Conservation (phyloP, 2,113 vertebrate species). For the Deroptyus accipitrinus region DNA sequence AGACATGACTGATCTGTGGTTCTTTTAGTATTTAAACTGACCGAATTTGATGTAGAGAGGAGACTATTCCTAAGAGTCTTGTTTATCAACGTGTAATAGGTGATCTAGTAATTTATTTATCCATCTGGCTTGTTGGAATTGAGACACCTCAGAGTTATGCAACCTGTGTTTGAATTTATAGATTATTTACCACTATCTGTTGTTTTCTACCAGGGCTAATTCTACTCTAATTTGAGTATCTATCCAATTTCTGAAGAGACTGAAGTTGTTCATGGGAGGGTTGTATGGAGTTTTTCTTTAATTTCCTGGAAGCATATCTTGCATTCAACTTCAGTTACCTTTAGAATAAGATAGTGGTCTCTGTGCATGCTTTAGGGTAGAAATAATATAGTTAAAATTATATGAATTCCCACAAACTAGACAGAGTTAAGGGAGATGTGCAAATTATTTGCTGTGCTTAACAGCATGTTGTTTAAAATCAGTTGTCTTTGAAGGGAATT, state of each 20-base stretch:
- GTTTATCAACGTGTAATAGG: neutral
- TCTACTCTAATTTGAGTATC: slow-evolving; percentile 51
- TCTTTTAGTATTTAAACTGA: slow-evolving; percentile 2
- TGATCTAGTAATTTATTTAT: slow-evolving; percentile 50
- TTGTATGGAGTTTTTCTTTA: slow-evolving; percentile 22
- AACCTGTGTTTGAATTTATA: slow-evolving; percentile 51
- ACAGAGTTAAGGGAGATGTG: neutral
- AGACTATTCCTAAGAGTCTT: neutral
- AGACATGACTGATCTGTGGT: neutral
- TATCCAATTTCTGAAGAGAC: slow-evolving; percentile 33
- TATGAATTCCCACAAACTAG: slow-evolving; percentile 27
- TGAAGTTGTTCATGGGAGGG: slow-evolving; percentile 39
- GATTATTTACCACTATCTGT: slow-evolving; percentile 25
- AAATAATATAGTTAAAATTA: slow-evolving; percentile 44
- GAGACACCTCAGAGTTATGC: neutral
- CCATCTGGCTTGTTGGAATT: slow-evolving; percentile 40
- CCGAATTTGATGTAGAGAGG: neutral
- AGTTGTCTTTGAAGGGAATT: neutral
- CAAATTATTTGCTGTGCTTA: neutral
- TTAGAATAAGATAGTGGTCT: slow-evolving; percentile 35
- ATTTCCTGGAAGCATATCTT: slow-evolving; percentile 28
- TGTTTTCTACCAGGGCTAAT: slow-evolving; percentile 39
- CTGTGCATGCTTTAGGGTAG: slow-evolving; percentile 10
- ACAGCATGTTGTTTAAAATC: neutral
- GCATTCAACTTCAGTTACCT: neutral